Evolutionary conservation across 2,113 vertebrate species (phyloP).

Genomic region (Actenoides hombroni): DNA sequence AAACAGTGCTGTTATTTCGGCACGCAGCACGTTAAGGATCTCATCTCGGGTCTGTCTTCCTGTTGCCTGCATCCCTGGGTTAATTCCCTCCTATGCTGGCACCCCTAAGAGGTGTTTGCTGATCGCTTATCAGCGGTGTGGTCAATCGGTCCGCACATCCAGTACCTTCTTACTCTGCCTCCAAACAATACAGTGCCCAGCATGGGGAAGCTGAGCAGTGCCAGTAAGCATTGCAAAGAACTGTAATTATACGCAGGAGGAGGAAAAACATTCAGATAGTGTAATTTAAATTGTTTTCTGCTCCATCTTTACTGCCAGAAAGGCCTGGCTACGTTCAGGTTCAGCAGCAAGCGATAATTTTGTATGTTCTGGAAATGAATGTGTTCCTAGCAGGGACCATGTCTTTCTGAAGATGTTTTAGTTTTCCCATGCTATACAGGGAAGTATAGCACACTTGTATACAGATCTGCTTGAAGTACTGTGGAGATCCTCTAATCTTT

Average conservation of each 20-base stretch:
- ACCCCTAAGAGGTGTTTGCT: neutral
- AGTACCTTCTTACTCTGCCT: neutral
- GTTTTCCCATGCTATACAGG: neutral
- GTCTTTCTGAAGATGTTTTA: neutral
- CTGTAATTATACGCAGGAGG: neutral
- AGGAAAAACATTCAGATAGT: neutral
- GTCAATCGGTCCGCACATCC: neutral
- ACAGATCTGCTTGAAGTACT: neutral
- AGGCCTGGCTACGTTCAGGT: neutral
- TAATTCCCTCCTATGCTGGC: neutral
- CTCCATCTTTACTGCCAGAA: neutral
- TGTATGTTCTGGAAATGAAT: neutral
- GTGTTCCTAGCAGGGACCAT: neutral
- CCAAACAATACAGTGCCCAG: neutral
- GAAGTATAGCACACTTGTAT: neutral
- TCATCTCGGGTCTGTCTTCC: neutral
- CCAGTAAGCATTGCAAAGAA: neutral
- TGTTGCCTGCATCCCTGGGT: neutral
- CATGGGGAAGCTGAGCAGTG: neutral
- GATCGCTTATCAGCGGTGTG: neutral
- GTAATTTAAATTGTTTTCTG: neutral
- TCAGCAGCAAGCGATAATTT: neutral
- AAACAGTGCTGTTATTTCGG: neutral
- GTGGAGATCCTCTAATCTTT: neutral
- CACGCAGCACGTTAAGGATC: rapidly evolving